Evolutionary conservation across 2,888 invertebrate species (phyloP).

Genomic region (Trissonchulus latispiculum): DNA sequence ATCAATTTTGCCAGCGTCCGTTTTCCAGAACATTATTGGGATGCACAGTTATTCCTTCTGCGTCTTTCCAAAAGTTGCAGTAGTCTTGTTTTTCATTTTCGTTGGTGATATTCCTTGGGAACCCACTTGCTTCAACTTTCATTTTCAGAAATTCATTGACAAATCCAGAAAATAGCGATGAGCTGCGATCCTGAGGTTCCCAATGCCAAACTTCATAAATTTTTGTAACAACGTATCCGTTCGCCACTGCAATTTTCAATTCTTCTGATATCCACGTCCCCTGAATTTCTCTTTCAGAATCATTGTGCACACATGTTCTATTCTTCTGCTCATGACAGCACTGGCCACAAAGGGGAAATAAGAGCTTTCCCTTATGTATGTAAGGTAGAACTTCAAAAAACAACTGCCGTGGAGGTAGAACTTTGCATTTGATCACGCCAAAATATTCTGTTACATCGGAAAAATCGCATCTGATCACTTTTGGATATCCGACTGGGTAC

Average conservation of each 20-base stretch:
- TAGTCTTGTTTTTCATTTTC: constrained; percentile 30
- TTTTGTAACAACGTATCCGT: constrained; percentile 24
- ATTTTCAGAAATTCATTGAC: background rate
- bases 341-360: constrained; percentile 33
- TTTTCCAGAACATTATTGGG: constrained; percentile 18
- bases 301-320: background rate
- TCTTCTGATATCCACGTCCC: constrained; percentile 29
- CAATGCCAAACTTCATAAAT: constrained; percentile 36
- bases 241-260: constrained; percentile 21
- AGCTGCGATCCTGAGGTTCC: background rate
- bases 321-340: constrained; percentile 29
- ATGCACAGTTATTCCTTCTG: constrained; percentile 31
- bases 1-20: constrained; percentile 13
- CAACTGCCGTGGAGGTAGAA: background rate
- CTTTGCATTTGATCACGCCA: constrained; percentile 13
- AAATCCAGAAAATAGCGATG: background rate
- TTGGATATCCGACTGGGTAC: background rate
- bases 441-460: constrained; percentile 1
- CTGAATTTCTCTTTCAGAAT: background rate
- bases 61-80: constrained; percentile 27
- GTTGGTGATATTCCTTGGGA: constrained; percentile 29
- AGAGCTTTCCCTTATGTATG: constrained; percentile 29
- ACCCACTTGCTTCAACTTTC: constrained; percentile 25
- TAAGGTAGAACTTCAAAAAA: constrained; percentile 27
- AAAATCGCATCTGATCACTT: background rate